Evolutionary conservation across 1,140 invertebrate genomes (phyloP).

Genomic region (Polypedilum pembai): DNA sequence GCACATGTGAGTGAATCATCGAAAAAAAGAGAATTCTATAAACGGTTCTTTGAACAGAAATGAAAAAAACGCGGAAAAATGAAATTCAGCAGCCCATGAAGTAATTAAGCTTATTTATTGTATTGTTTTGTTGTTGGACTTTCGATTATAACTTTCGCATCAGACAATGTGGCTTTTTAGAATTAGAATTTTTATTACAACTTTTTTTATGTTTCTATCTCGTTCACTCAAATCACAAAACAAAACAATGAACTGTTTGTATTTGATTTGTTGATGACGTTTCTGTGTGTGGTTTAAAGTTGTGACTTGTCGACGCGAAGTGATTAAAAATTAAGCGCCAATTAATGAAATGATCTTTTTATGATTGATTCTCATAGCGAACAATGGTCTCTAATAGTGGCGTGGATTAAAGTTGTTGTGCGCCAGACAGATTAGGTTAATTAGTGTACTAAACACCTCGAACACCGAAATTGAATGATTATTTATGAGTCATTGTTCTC

Average conservation of each 20-base stretch:
- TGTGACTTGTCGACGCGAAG: neutral
- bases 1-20: neutral
- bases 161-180: neutral
- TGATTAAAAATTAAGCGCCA: neutral
- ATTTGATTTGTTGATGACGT: too few relatives aligned
- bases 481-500: too few relatives aligned
- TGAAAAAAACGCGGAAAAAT: conserved; percentile 16
- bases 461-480: too few relatives aligned
- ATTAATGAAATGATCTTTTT: conserved; percentile 14
- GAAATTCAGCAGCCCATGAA: neutral
- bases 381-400: neutral
- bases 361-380: neutral
- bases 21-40: neutral
- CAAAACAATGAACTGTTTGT: neutral
- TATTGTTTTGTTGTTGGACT: neutral
- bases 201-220: neutral
- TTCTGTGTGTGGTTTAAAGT: neutral
- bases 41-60: neutral
- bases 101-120: neutral
- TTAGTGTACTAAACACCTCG: neutral
- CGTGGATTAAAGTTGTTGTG: neutral
- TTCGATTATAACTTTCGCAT: neutral
- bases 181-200: neutral
- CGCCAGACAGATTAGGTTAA: neutral
- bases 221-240: neutral